phyloP scores from a whole-genome alignment of 2,888 invertebrate species.

The Stratiomys singularior region DNA sequence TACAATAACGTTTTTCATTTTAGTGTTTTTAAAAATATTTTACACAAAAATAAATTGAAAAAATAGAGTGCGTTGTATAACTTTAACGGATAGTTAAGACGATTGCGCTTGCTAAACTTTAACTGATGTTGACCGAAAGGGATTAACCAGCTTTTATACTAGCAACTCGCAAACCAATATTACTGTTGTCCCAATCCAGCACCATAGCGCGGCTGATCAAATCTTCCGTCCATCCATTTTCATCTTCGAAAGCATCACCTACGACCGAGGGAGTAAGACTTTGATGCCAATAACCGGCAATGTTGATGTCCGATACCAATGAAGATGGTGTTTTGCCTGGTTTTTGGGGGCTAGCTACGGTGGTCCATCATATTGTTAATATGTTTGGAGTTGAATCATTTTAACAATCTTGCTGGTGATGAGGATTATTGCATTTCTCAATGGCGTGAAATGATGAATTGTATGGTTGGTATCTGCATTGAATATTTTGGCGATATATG shows the following conservation, averaged over 20 bases:
- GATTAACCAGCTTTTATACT: conserved; percentile 57
- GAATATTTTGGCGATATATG: no score
- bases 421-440: background rate
- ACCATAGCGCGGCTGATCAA: background rate
- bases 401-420: background rate
- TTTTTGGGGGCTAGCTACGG: conserved; percentile 12
- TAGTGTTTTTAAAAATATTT: conserved; percentile 43
- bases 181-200: conserved; percentile 1
- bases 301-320: no score
- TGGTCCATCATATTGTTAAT: background rate
- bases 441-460: conserved; percentile 14
- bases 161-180: background rate
- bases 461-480: background rate
- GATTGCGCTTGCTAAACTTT: conserved; percentile 27
- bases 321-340: background rate
- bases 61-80: background rate
- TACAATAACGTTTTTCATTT: conserved; percentile 55
- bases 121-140: conserved; percentile 56
- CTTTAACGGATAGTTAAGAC: conserved; percentile 5
- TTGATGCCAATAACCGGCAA: no score
- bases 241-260: conserved; percentile 21
- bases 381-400: background rate
- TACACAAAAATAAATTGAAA: background rate
- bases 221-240: background rate
- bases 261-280: conserved; percentile 14